Conservation (phyloP, 2,113 vertebrate genomes). For the Brienomyrus longianalis region DNA sequence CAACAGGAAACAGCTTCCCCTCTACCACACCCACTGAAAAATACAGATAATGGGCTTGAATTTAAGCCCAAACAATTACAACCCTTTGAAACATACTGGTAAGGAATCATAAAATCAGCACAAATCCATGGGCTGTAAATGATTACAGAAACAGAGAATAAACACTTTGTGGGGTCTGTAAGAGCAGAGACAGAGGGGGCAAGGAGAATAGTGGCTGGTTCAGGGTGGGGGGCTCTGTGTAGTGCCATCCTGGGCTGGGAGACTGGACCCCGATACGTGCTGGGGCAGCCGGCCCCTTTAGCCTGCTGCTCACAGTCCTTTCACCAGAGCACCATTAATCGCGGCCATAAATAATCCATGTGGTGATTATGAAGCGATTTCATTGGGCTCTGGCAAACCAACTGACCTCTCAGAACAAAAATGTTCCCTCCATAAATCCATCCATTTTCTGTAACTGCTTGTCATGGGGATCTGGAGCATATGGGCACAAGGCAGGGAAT, state of each 20-base stretch:
- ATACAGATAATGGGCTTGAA: background rate
- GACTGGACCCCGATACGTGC: background rate
- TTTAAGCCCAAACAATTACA: background rate
- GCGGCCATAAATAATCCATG: background rate
- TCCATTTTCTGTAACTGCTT: background rate
- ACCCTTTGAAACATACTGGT: background rate
- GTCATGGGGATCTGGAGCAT: background rate
- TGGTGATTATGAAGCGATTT: background rate
- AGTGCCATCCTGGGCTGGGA: background rate
- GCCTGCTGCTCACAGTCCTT: background rate
- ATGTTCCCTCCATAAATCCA: background rate
- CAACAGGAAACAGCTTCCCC: background rate
- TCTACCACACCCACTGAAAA: background rate
- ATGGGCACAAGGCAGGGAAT: background rate
- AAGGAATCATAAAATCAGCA: background rate
- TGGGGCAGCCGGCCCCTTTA: background rate
- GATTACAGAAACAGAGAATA: background rate
- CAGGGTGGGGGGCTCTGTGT: background rate
- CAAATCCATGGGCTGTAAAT: background rate
- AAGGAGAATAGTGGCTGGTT: background rate
- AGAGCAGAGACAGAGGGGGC: background rate
- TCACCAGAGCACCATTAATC: background rate
- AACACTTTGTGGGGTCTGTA: background rate
- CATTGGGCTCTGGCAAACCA: background rate
- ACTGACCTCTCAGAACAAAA: background rate